Conservation (phyloP, 2,888 invertebrate species). For the Hanleya hanleyi region DNA sequence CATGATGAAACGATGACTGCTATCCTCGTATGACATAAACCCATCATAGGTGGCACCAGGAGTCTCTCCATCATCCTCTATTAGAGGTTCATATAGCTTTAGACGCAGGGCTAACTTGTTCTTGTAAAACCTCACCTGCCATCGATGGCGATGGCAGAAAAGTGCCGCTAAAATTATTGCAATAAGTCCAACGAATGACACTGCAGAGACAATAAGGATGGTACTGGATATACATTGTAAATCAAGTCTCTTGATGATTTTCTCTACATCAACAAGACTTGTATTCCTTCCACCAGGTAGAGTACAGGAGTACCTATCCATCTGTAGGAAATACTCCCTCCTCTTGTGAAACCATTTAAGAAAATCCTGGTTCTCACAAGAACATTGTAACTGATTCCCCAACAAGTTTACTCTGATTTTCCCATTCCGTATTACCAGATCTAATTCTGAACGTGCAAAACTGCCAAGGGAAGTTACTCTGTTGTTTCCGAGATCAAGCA, state of each 20-base stretch:
- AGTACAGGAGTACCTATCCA: not conserved
- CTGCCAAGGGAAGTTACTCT: not conserved
- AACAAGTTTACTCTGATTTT: not conserved
- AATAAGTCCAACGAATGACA: not conserved
- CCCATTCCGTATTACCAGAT: not conserved
- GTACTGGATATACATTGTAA: not conserved
- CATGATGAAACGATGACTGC: not conserved
- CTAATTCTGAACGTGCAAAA: not conserved
- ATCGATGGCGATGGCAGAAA: constrained; percentile 30
- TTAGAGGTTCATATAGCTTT: constrained; percentile 37
- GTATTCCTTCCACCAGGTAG: not conserved
- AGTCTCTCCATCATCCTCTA: constrained; percentile 21
- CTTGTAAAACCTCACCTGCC: constrained; percentile 39
- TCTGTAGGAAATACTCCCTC: not conserved
- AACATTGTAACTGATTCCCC: constrained; percentile 2
- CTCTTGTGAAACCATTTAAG: constrained; percentile 7
- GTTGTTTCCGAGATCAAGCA: constrained; percentile 1
- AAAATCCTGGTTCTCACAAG: constrained; percentile 7
- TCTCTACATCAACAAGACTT: not conserved
- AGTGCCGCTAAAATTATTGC: constrained; percentile 20
- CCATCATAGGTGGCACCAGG: not conserved
- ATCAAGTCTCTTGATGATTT: not conserved
- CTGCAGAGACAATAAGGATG: not conserved
- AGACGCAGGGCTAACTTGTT: constrained; percentile 36
- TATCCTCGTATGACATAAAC: constrained; percentile 3